Base-by-base conservation (phyloP, 2,888 invertebrate genomes). In the Epirrita christyi region DNA sequence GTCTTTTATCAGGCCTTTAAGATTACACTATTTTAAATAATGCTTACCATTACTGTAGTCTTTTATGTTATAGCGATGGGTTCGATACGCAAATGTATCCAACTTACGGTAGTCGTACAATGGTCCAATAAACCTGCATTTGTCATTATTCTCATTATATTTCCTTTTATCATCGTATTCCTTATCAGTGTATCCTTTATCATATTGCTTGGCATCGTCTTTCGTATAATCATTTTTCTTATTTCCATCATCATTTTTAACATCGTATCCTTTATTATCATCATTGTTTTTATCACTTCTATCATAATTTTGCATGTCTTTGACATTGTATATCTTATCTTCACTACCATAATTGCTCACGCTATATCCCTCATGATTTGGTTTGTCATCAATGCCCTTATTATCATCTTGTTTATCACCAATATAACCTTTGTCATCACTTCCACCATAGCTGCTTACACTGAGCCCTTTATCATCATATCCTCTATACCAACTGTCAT, bases 71-170 rank as follows among this genome's bases (percentile, higher is more conserved):
- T 14, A 1, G n/a, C 6, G 6, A 32, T 44, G 14, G 10, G 11
- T 8, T 32, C 14, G 29, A 10, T 32, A 44, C n/a, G 32, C 14
- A 14, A 44, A 44, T 14, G 32, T 29, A 4, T 32, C 44, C 14
- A 44, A 61, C 37, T 15, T 40, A 44, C 3, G 67, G 49, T 8
- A 63, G 40, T 44, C 13, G 11, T 44, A 14, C 14, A 44, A 15
- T 9, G 44, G 32, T 44, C 44, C 44, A 10, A 44, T 44, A n/a
- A 32, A 44, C 0, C 32, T 29, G 15, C 44, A 44, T 14, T 13
- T 32, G 0, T 44, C 32, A 14, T 44, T 44, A 32, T 44, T 32
- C 4, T 42, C 5, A 21, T 27, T 11, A 6, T 32, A 15, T 8
- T 32, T 32, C 6, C 8, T 5, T 32, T 32, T 32, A 32, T 32